These are phyloP conservation scores for Chelon auratus DNA, from an alignment of 2,797 vertebrate species.

Conservation along the genomic window DNA sequence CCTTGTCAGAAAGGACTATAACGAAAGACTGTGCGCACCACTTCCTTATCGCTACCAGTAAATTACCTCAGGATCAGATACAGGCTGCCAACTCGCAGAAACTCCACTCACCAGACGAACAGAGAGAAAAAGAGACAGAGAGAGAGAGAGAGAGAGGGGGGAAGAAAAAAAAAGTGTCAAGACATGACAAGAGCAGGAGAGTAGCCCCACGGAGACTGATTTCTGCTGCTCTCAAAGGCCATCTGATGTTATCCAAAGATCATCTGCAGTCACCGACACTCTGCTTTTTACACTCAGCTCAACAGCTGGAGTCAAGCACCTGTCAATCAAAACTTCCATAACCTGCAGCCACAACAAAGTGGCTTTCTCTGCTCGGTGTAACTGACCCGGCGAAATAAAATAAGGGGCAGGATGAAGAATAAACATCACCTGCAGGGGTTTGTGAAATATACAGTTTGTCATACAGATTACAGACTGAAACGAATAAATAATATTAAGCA, in stretches of 20 bases:
- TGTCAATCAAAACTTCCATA: constrained; percentile 74
- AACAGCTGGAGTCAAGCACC: constrained; percentile 67
- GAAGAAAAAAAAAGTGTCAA: constrained; percentile 50
- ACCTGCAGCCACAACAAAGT: constrained; percentile 44
- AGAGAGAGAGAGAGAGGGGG: constrained; percentile 37
- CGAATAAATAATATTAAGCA: not conserved
- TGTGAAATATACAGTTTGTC: not conserved
- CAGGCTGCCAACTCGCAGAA: constrained; percentile 77
- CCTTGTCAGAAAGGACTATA: constrained; percentile 75
- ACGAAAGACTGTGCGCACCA: constrained; percentile 70
- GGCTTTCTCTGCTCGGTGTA: constrained; percentile 20
- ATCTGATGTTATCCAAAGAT: constrained; percentile 80
- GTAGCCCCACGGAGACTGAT: constrained; percentile 67
- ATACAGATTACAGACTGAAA: not conserved
- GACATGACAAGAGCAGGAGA: constrained; percentile 72
- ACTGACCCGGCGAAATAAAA: constrained; percentile 44
- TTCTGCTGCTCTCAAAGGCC: constrained; percentile 77
- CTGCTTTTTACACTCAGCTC: constrained; percentile 59
- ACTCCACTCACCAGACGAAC: constrained; percentile 70
- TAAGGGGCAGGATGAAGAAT: not conserved
- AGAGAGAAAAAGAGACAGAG: constrained; percentile 38
- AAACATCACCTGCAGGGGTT: constrained; percentile 12
- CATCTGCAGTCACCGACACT: constrained; percentile 70
- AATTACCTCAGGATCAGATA: constrained; percentile 84
- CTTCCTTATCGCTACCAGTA: constrained; percentile 82